phyloP scores from a whole-genome alignment of 2,113 vertebrate genomes.

The Aramus guarauna region DNA sequence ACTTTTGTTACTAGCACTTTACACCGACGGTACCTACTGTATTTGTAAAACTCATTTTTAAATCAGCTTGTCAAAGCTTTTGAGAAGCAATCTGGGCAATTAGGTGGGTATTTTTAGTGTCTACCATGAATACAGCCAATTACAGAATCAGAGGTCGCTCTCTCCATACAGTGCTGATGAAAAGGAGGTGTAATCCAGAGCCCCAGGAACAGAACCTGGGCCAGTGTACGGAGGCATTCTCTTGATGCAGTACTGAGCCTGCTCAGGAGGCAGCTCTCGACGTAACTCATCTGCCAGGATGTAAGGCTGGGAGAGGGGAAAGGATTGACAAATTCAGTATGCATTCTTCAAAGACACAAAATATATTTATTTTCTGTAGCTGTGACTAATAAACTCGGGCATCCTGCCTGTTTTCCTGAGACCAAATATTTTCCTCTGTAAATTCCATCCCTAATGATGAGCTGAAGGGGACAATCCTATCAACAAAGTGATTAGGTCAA shows the following conservation, averaged over 20 bases:
- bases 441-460: background rate
- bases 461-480: background rate
- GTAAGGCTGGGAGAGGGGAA: constrained; percentile 73
- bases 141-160: constrained; percentile 82
- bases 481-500: background rate
- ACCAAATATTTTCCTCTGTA: background rate
- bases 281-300: constrained; percentile 84
- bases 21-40: constrained; percentile 27
- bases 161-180: constrained; percentile 86
- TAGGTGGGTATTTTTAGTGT: constrained; percentile 46
- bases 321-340: constrained; percentile 10
- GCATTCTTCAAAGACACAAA: background rate
- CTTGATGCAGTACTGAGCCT: constrained; percentile 88
- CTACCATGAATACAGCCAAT: background rate
- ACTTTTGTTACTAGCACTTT: constrained; percentile 27
- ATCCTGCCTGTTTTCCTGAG: background rate
- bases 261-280: constrained; percentile 83
- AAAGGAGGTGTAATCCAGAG: constrained; percentile 85
- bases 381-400: background rate
- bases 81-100: constrained; percentile 63
- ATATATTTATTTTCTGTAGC: background rate
- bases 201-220: constrained; percentile 76
- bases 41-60: constrained; percentile 42
- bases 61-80: constrained; percentile 64
- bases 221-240: constrained; percentile 82